Percentiles rank a stretch among this genome's conserved stretches.
Evolutionary conservation across 2,113 vertebrate genomes (phyloP).

Genomic region (Thomomys bottae): DNA sequence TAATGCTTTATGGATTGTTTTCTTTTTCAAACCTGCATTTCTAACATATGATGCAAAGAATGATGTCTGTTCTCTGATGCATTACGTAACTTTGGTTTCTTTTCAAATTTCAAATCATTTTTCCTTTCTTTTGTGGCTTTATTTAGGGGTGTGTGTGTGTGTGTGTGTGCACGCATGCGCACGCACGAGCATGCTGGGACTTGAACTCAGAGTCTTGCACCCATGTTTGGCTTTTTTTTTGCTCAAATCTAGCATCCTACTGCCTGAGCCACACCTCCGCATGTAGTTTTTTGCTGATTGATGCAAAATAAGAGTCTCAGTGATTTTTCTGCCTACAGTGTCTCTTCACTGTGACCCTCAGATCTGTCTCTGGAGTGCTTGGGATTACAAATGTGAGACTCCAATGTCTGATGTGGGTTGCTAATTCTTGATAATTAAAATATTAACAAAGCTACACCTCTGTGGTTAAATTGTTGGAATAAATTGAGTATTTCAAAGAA

Average conservation of each 20-base stretch:
- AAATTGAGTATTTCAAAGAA: slow-evolving; percentile 24
- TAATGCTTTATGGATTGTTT: not conserved
- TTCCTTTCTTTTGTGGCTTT: slow-evolving; percentile 12
- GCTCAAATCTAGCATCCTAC: too few species aligned
- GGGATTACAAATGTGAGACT: too few species aligned
- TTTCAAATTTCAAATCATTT: not conserved
- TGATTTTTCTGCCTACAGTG: too few species aligned
- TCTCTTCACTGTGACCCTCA: too few species aligned
- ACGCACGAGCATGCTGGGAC: too few species aligned
- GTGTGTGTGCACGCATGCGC: too few species aligned
- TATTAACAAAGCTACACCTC: not conserved
- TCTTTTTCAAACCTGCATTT: slow-evolving; percentile 12
- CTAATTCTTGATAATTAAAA: slow-evolving; percentile 10
- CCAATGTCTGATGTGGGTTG: not conserved
- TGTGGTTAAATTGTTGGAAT: not conserved
- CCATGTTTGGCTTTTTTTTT: too few species aligned
- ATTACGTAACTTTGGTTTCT: not conserved
- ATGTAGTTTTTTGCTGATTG: too few species aligned
- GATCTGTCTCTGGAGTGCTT: too few species aligned
- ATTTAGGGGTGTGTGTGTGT: not conserved
- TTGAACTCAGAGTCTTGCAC: too few species aligned
- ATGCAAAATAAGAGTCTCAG: too few species aligned
- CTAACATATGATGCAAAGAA: not conserved
- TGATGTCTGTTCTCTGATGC: not conserved
- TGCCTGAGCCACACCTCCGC: too few species aligned